Evolutionary conservation across 1,140 invertebrate species (phyloP).

Genomic region (Drosophila azteca): DNA sequence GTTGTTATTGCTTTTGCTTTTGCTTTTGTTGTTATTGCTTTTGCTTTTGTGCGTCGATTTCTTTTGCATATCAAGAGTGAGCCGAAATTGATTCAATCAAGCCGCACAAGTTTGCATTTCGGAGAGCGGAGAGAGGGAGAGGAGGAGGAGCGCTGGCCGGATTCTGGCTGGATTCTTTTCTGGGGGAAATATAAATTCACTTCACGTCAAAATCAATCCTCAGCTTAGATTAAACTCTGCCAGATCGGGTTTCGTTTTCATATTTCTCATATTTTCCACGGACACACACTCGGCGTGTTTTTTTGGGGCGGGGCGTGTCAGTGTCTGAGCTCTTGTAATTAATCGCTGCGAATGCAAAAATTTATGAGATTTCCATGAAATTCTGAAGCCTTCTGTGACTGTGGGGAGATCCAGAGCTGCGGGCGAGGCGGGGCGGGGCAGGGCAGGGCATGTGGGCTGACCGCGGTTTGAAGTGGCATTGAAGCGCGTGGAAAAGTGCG

Average conservation of each 20-base stretch:
- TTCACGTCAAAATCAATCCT: conserved; percentile 63
- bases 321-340: conserved; percentile 61
- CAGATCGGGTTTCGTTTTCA: conserved; percentile 42
- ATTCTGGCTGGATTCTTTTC: conserved; percentile 3
- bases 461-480: conserved; percentile 49
- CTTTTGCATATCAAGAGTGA: conserved; percentile 40
- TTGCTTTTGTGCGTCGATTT: conserved; percentile 30
- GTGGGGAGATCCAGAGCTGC: conserved; percentile 34
- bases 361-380: conserved; percentile 74
- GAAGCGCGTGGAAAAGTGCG: conserved; percentile 58
- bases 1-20: no score
- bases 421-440: no score
- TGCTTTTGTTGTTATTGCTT: not conserved
- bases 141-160: not conserved
- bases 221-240: conserved; percentile 34
- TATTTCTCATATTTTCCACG: conserved; percentile 59
- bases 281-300: conserved; percentile 18
- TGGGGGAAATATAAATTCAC: conserved; percentile 56
- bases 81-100: conserved; percentile 66
- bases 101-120: conserved; percentile 50
- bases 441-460: conserved; percentile 44
- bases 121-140: not conserved
- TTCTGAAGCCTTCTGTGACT: conserved; percentile 59
- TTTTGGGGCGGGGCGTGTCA: conserved; percentile 68
- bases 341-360: conserved; percentile 71